Evolutionary conservation across 2,113 vertebrate species (phyloP), one percentile per base, ranked within the genome.

Genomic region (Porphyrio hochstetteri): DNA sequence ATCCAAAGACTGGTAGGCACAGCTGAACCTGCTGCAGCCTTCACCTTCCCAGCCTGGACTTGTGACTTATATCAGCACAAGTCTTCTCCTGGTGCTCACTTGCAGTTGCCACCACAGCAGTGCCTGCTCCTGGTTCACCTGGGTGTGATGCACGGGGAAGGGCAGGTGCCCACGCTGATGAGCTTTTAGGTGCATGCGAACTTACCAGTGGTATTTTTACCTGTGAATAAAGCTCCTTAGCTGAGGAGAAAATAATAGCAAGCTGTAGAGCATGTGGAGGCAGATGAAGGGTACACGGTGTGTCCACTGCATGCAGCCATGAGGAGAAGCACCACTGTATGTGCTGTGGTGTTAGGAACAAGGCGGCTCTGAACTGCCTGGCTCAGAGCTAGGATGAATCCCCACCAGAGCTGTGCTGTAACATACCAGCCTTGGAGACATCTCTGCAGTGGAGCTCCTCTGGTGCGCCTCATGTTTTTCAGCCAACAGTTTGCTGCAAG

Each of bases 61-160:
- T 8, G 36, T 53, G 53, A 25, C 40, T 91, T 36, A 25, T 57
- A 40, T 13, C 0, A 0, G 19, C 0, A 0, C 63, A 72, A 38
- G 4, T 24, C 76, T 77, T 48, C 53, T 86, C 27, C 64, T 42
- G 38, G 25, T 31, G 61, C 31, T 25, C 40, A 25, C 44, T n/a
- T 24, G 8, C 36, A 36, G 59, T 50, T 31, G 8, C 27, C 36
- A 38, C 65, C 53, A n/a, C 1, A 10, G 42, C 53, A 71, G 40
- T 35, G 42, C 38, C 64, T 55, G 40, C 86, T 50, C 46, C 52
- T 64, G 63, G 27, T n/a, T 68, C 48, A 33, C 23, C 33, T 53
- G 23, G 5, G 4, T n/a, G 53, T 11, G 35, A 13, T 44, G 53
- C 48, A 35, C 0, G 0, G 38, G 36, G 38, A 78, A 78, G 53